Evolutionary conservation across 1,140 invertebrate genomes (phyloP).

Genomic region (Diorhabda carinulata): DNA sequence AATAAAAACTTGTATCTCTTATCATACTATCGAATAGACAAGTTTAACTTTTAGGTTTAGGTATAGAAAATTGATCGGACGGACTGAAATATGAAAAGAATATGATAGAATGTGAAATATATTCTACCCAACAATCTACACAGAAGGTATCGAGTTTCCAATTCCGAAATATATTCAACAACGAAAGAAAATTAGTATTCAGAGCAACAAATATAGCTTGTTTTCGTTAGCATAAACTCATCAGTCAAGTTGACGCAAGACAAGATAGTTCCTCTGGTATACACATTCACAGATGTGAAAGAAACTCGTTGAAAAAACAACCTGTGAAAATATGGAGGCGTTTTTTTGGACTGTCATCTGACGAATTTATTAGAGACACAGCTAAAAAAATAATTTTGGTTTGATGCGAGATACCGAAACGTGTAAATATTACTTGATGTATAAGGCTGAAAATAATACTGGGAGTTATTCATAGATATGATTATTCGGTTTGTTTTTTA

Average conservation of each 20-base stretch:
- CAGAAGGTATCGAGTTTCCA: neutral
- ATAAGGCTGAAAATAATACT: neutral
- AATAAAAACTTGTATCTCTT: no score
- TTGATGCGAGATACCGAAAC: neutral
- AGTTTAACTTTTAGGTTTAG: no score
- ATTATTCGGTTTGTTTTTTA: no score
- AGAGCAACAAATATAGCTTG: neutral
- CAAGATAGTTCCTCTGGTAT: neutral
- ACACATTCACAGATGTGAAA: constrained; percentile 2
- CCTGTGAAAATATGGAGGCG: neutral
- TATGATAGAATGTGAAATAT: no score
- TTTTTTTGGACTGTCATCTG: neutral
- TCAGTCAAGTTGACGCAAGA: neutral
- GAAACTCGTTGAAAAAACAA: neutral
- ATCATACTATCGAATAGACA: no score
- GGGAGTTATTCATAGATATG: no score
- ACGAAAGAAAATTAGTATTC: constrained; percentile 1
- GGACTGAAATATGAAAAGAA: no score
- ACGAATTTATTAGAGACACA: constrained; percentile 2
- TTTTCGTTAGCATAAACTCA: constrained; percentile 2
- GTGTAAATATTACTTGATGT: neutral
- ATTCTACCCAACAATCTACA: no score
- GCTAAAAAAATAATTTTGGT: neutral
- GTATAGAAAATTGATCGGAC: no score
- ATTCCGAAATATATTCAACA: neutral